Evolutionary conservation across 2,888 invertebrate species (phyloP).

Genomic region (Acronicta leporina): DNA sequence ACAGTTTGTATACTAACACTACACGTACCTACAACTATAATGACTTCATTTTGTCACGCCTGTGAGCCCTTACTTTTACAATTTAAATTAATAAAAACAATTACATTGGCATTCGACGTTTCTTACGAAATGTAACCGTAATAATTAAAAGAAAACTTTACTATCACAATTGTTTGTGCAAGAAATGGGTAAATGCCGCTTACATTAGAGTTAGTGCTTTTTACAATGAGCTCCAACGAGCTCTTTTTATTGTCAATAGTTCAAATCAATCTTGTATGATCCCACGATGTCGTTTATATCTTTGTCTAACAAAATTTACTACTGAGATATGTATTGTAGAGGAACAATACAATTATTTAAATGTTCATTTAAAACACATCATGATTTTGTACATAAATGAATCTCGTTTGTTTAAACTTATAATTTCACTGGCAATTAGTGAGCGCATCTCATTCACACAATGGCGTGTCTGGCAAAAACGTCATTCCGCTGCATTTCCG

Average conservation of each 20-base stretch:
- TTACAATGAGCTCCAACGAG: conserved; percentile 17
- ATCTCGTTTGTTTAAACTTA: conserved; percentile 62
- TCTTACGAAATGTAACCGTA: conserved; percentile 18
- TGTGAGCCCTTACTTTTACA: conserved; percentile 25
- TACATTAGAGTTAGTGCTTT: conserved; percentile 25
- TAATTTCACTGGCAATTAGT: conserved; percentile 75
- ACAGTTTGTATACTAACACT: conserved; percentile 39
- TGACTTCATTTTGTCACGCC: conserved; percentile 53
- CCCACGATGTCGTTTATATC: conserved; percentile 40
- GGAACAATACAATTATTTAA: conserved; percentile 6
- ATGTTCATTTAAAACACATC: conserved; percentile 4
- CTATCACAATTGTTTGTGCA: conserved; percentile 15
- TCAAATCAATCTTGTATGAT: conserved; percentile 27
- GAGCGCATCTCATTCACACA: conserved; percentile 76
- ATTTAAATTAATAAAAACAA: conserved; percentile 36
- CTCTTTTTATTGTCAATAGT: conserved; percentile 30
- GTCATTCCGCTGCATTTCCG: conserved; percentile 78
- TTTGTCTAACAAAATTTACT: conserved; percentile 3
- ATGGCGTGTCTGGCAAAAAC: conserved; percentile 76
- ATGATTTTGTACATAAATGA: conserved; percentile 32
- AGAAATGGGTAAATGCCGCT: conserved; percentile 17
- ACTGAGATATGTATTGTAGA: background rate
- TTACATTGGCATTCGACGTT: conserved; percentile 9
- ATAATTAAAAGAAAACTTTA: conserved; percentile 20
- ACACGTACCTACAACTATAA: conserved; percentile 13